These are phyloP conservation scores for Leucoraja ocellata DNA, from an alignment of 2,797 vertebrate genomes.

Conservation along the genomic window DNA sequence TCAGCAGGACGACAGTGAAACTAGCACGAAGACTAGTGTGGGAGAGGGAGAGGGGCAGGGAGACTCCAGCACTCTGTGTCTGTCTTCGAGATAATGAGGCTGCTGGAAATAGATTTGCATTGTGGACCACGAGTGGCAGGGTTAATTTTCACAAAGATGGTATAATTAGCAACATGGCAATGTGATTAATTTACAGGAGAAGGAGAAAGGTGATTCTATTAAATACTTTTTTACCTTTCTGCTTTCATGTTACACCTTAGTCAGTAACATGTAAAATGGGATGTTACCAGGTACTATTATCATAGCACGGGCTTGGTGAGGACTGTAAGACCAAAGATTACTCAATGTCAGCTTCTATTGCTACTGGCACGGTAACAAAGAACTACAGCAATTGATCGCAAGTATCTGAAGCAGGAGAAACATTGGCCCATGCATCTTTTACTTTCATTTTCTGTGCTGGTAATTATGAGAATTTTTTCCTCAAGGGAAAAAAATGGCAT, in stretches of 20 bases:
- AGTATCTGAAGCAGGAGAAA: neutral
- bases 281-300: neutral
- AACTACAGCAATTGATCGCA: neutral
- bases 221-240: neutral
- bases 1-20: too few species aligned
- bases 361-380: neutral
- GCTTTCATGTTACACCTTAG: neutral
- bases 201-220: neutral
- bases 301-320: neutral
- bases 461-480: neutral
- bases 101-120: neutral
- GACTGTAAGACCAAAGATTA: neutral
- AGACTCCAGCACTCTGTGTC: too few species aligned
- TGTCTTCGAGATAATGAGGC: too few species aligned
- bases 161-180: neutral
- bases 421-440: neutral
- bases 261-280: neutral
- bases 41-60: too few species aligned
- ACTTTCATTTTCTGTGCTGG: neutral
- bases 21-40: too few species aligned
- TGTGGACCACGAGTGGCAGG: neutral
- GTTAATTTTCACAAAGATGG: neutral
- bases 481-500: neutral
- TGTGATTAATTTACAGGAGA: neutral
- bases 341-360: slow-evolving; percentile 4